A percentile compares a stretch with the other conserved stretches of the same genome.
Evolutionary conservation across 2,888 invertebrate genomes (phyloP).

Genomic region (Alitta virens): DNA sequence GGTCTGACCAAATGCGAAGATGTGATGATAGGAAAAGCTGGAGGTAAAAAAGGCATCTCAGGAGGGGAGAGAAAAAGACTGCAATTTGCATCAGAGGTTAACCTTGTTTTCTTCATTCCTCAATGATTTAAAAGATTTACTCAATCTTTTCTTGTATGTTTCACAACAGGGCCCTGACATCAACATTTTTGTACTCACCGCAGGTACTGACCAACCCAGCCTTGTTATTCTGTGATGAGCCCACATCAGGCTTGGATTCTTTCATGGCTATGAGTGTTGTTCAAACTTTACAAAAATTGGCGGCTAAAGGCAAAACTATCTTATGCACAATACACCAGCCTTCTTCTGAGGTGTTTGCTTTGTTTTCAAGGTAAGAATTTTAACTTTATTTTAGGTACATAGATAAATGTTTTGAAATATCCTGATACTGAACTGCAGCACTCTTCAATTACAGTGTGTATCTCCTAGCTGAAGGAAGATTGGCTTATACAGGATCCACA

Average conservation of each 20-base stretch:
- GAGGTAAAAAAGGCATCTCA: constrained; percentile 85
- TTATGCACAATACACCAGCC: constrained; percentile 95
- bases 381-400: no score
- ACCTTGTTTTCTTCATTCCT: constrained; percentile 4
- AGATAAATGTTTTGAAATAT: no score
- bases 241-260: constrained; percentile 93
- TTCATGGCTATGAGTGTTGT: constrained; percentile 95
- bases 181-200: neutral
- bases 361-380: constrained; percentile 80
- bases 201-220: constrained; percentile 91
- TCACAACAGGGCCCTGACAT: no score
- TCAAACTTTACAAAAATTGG: constrained; percentile 64
- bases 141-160: neutral
- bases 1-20: constrained; percentile 86
- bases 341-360: constrained; percentile 72
- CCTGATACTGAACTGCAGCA: no score
- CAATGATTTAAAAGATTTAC: neutral
- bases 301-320: constrained; percentile 79
- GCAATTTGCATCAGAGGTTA: constrained; percentile 92
- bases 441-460: constrained; percentile 47
- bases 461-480: constrained; percentile 86
- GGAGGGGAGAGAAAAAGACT: constrained; percentile 95
- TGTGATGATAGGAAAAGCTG: constrained; percentile 85
- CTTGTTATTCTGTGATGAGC: constrained; percentile 94
- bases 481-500: constrained; percentile 77